Conservation (phyloP, 2,888 invertebrate species). For the Lasioglossum malachurum region DNA sequence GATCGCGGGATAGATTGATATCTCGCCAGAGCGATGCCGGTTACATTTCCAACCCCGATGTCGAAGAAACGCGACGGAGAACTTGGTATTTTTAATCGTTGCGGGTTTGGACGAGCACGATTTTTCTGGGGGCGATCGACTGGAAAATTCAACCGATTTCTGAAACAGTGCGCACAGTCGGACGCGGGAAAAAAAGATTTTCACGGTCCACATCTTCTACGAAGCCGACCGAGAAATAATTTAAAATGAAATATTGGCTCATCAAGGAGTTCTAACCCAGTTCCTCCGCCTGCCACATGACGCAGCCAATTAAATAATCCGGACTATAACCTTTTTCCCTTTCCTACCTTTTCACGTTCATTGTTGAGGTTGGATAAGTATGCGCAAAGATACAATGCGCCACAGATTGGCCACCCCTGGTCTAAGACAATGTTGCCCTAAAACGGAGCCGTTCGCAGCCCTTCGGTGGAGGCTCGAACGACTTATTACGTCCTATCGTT, state of each 20-base stretch:
- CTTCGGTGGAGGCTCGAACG: background rate
- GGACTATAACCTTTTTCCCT: too few species aligned
- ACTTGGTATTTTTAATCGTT: conserved; percentile 50
- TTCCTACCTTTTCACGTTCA: too few species aligned
- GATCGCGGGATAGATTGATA: conserved; percentile 16
- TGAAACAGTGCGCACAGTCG: background rate
- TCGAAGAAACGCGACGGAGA: background rate
- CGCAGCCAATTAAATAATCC: background rate
- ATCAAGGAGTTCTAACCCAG: background rate
- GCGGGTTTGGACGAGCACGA: background rate
- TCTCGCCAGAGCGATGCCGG: background rate
- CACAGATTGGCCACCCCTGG: too few species aligned
- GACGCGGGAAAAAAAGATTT: background rate
- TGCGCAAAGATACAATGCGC: too few species aligned
- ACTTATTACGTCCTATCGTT: background rate
- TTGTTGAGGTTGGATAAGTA: too few species aligned
- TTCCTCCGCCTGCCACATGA: background rate
- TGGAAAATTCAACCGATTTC: background rate
- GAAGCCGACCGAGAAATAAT: background rate
- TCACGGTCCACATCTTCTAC: background rate
- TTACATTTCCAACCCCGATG: background rate
- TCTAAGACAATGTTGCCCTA: conserved; percentile 40
- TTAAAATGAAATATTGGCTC: background rate
- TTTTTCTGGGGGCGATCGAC: background rate
- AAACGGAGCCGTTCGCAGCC: too few species aligned